Conservation (phyloP, 2,888 invertebrate genomes). For the Laspeyria flexula region DNA sequence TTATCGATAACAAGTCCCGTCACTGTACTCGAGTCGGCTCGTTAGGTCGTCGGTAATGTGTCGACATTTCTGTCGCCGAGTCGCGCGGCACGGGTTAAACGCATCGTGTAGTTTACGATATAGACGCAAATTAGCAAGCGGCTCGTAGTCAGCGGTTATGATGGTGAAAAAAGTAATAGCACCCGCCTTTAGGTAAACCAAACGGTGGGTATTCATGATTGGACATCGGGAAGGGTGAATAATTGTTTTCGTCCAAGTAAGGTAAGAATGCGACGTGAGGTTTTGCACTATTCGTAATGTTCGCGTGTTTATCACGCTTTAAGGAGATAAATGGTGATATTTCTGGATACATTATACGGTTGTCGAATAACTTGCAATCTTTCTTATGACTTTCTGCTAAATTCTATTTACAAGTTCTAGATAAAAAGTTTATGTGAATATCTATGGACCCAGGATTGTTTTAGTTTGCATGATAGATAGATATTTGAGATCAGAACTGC, state of each 20-base stretch:
- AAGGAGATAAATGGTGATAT: constrained; percentile 2
- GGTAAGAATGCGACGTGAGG: constrained; percentile 11
- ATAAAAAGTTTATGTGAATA: too few relatives aligned
- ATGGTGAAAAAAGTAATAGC: constrained; percentile 31
- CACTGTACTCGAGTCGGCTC: constrained; percentile 57
- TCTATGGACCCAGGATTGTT: too few relatives aligned
- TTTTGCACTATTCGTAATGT: constrained; percentile 8
- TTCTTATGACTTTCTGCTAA: not conserved
- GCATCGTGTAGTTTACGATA: constrained; percentile 53
- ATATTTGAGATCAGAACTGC: too few relatives aligned
- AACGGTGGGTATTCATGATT: constrained; percentile 28
- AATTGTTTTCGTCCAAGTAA: constrained; percentile 28
- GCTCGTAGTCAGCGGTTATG: constrained; percentile 27
- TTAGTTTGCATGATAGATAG: too few relatives aligned
- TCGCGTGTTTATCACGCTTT: not conserved
- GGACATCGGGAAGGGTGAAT: constrained; percentile 13
- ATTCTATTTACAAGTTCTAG: too few relatives aligned
- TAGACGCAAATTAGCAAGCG: constrained; percentile 53
- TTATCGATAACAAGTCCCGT: constrained; percentile 50
- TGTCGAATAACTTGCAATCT: not conserved
- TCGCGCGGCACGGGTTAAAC: constrained; percentile 45
- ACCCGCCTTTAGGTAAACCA: constrained; percentile 31
- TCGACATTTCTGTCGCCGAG: constrained; percentile 64
- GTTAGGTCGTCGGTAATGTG: constrained; percentile 66
- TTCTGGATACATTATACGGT: not conserved